phyloP scores from a whole-genome alignment of 2,113 vertebrate genomes.

The Suricata suricatta region DNA sequence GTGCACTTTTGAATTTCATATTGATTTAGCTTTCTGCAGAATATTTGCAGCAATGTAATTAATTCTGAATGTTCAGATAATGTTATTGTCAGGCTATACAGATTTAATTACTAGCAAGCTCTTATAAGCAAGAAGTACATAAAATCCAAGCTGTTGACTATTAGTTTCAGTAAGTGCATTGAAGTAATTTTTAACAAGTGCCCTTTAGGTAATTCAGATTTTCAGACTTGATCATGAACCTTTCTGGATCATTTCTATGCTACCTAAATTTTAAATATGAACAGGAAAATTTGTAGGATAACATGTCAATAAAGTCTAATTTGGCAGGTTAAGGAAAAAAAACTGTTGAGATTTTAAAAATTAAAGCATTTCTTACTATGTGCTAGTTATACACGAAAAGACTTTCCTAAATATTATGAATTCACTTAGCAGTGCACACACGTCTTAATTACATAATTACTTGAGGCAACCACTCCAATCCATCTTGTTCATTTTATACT shows the following conservation, averaged over 20 bases:
- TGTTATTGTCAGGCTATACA: not conserved
- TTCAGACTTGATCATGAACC: constrained; percentile 25
- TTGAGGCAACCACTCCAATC: constrained; percentile 41
- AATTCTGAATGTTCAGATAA: constrained; percentile 60
- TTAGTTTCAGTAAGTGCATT: constrained; percentile 28
- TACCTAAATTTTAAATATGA: constrained; percentile 45
- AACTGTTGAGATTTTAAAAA: constrained; percentile 34
- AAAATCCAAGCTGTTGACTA: constrained; percentile 57
- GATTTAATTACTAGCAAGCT: constrained; percentile 26
- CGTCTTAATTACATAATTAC: constrained; percentile 71
- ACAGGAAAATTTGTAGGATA: not conserved
- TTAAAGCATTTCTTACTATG: constrained; percentile 1
- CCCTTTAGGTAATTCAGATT: constrained; percentile 31
- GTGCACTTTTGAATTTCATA: constrained; percentile 41
- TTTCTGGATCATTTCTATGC: constrained; percentile 7
- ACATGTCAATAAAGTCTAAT: not conserved
- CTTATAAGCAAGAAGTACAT: not conserved
- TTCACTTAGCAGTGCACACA: constrained; percentile 26
- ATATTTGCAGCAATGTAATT: constrained; percentile 40
- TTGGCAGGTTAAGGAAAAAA: constrained; percentile 10
- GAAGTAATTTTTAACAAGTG: constrained; percentile 31
- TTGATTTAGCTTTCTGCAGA: constrained; percentile 51
- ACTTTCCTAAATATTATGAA: constrained; percentile 57
- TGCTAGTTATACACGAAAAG: not conserved
- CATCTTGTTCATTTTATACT: constrained; percentile 62